Conservation (phyloP, 2,888 invertebrate species). For the Drosophila tanythrix region DNA sequence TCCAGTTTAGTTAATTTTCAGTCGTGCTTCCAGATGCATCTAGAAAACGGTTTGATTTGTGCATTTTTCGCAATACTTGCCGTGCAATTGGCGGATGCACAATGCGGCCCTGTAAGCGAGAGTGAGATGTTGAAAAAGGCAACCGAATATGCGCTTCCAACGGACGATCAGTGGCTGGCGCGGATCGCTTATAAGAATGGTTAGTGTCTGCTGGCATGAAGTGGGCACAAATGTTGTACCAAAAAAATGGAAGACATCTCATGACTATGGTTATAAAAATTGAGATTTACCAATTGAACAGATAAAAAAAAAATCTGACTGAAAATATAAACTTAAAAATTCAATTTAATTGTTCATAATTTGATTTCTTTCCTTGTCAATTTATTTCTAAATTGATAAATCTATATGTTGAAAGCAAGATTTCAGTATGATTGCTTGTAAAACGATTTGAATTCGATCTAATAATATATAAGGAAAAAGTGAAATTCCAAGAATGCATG, state of each 20-base stretch:
- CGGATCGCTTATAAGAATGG: slow-evolving; percentile 55
- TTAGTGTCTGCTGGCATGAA: slow-evolving; percentile 13
- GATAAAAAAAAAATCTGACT: neutral
- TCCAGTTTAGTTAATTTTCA: slow-evolving; percentile 52
- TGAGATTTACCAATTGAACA: neutral
- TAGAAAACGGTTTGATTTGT: slow-evolving; percentile 20
- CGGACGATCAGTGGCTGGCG: slow-evolving; percentile 67
- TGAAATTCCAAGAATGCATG: neutral
- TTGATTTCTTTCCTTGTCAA: neutral
- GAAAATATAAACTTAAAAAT: neutral
- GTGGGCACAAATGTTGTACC: neutral
- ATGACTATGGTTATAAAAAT: neutral
- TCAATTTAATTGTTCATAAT: neutral
- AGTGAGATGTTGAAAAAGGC: slow-evolving; percentile 28
- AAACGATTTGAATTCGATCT: neutral
- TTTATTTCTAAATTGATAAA: neutral
- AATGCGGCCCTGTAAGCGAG: slow-evolving; percentile 50
- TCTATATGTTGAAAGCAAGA: neutral
- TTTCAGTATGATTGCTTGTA: neutral
- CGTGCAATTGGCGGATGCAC: slow-evolving; percentile 23
- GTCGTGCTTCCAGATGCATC: slow-evolving; percentile 53
- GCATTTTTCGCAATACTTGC: slow-evolving; percentile 22
- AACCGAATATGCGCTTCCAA: slow-evolving; percentile 43
- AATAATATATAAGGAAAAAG: no score
- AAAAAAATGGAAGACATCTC: neutral